phyloP scores from a whole-genome alignment of 2,888 invertebrate genomes.

The Noctua pronuba region DNA sequence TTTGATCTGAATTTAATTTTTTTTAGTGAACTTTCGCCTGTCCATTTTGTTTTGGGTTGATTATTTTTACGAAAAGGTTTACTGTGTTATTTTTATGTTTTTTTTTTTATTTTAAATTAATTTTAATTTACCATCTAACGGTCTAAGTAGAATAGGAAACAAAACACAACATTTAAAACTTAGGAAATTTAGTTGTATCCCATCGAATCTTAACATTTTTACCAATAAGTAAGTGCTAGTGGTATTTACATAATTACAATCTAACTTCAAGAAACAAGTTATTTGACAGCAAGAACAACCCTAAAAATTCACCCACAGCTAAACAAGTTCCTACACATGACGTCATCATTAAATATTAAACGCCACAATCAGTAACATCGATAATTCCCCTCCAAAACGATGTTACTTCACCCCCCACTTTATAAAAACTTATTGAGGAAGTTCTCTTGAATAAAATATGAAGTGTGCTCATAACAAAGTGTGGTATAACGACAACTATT shows the following conservation, averaged over 20 bases:
- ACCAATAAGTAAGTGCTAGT: background rate
- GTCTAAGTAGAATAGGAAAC: background rate
- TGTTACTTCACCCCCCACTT: slow-evolving; percentile 50
- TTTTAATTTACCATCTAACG: background rate
- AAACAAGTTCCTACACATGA: slow-evolving; percentile 2
- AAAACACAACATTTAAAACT: background rate
- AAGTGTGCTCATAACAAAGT: slow-evolving; percentile 56
- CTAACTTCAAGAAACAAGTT: background rate
- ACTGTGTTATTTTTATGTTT: background rate
- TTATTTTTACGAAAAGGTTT: slow-evolving; percentile 11
- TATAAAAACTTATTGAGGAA: slow-evolving; percentile 51
- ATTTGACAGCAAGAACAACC: background rate
- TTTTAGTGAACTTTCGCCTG: background rate
- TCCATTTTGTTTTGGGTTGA: background rate
- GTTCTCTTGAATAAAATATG: slow-evolving; percentile 60
- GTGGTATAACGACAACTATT: slow-evolving; percentile 63
- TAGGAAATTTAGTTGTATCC: background rate
- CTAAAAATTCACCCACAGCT: background rate
- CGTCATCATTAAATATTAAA: slow-evolving; percentile 47
- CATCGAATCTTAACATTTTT: background rate
- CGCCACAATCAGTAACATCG: slow-evolving; percentile 33
- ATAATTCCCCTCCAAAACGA: slow-evolving; percentile 42
- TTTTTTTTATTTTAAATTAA: background rate
- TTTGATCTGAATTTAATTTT: slow-evolving; percentile 38
- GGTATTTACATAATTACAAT: background rate